Percentiles rank a stretch among this genome's conserved stretches.
Conservation (phyloP, 2,113 vertebrate species). For the Sorex fumeus region DNA sequence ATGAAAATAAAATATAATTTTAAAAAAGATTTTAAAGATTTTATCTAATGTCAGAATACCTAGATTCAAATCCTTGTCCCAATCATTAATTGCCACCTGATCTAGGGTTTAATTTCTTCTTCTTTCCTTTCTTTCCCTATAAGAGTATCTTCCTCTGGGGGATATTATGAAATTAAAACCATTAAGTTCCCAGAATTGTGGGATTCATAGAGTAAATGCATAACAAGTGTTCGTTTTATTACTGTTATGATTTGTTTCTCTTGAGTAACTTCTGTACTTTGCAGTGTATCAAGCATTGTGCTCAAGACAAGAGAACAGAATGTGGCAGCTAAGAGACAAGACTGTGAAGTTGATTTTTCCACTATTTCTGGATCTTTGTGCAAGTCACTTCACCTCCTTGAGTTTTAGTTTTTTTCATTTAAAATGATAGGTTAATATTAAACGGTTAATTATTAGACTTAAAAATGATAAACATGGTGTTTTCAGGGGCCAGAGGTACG, state of each 20-base stretch:
- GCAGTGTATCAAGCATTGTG: background rate
- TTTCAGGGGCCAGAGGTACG: background rate
- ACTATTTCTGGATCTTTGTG: background rate
- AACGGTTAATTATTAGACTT: background rate
- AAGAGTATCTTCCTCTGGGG: background rate
- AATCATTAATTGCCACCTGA: background rate
- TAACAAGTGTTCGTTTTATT: background rate
- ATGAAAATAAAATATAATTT: too few species aligned
- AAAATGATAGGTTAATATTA: background rate
- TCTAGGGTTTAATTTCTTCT: background rate
- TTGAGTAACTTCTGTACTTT: background rate
- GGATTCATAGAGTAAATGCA: background rate
- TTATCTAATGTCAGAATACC: background rate
- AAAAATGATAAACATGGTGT: background rate
- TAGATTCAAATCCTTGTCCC: background rate
- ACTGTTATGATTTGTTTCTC: background rate
- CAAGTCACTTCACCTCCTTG: background rate
- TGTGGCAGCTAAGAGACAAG: background rate
- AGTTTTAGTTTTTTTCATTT: background rate
- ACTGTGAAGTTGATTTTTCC: constrained; percentile 10
- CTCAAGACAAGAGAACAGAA: background rate
- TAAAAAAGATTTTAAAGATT: too few species aligned
- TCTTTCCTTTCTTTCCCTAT: background rate
- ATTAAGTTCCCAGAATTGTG: background rate
- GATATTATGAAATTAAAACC: background rate